A percentile compares a stretch with the other conserved stretches of the same genome.
Evolutionary conservation across 2,888 invertebrate genomes (phyloP).

Genomic region (Calameuta idolon): DNA sequence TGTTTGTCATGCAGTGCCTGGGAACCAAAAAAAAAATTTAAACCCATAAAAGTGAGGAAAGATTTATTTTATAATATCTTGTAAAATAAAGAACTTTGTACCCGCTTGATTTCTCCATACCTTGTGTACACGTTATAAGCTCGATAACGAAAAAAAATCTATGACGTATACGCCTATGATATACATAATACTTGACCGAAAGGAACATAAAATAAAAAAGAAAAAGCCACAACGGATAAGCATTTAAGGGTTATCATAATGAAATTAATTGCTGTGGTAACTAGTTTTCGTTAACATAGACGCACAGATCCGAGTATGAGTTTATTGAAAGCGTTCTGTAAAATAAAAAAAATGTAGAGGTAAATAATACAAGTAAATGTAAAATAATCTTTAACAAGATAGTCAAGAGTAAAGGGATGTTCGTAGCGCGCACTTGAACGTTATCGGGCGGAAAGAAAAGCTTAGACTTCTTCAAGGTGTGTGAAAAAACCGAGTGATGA

Average conservation of each 20-base stretch:
- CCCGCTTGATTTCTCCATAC: slow-evolving; percentile 29
- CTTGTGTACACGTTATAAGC: slow-evolving; percentile 31
- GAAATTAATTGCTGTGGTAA: neutral
- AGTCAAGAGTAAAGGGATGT: neutral
- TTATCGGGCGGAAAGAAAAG: neutral
- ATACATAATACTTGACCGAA: slow-evolving; percentile 4
- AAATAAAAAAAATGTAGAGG: slow-evolving; percentile 35
- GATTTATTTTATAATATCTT: slow-evolving; percentile 5
- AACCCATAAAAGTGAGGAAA: neutral
- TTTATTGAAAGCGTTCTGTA: slow-evolving; percentile 42
- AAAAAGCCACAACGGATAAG: neutral
- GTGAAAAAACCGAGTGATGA: neutral
- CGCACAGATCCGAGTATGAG: neutral
- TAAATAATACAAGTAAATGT: slow-evolving; percentile 22
- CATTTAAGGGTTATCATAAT: neutral
- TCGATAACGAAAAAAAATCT: slow-evolving; percentile 3
- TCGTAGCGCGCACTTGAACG: neutral
- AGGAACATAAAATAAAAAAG: slow-evolving; percentile 29
- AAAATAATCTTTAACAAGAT: slow-evolving; percentile 4
- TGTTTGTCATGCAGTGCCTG: neutral
- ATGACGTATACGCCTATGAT: neutral
- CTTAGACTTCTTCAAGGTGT: neutral
- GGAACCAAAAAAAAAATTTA: neutral
- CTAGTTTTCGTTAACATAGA: neutral
- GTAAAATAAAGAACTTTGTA: slow-evolving; percentile 1